A percentile compares a stretch with the other conserved stretches of the same genome.
phyloP scores from a whole-genome alignment of 2,888 invertebrate species.

The Caenorhabditis macrosperma region DNA sequence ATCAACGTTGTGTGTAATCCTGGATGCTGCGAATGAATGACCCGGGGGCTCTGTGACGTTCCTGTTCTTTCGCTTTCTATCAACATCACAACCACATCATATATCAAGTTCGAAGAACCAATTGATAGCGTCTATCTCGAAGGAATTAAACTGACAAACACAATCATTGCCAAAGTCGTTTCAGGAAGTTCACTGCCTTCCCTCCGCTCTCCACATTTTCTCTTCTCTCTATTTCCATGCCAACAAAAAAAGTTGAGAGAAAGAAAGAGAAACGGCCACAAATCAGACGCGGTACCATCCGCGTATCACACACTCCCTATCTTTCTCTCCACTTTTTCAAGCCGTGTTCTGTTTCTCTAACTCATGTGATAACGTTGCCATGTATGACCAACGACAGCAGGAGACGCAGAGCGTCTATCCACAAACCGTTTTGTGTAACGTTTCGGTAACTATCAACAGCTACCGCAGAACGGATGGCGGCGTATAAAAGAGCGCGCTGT shows the following conservation, averaged over 20 bases:
- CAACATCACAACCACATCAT: constrained; percentile 2
- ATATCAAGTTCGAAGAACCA: constrained; percentile 42
- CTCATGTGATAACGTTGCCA: constrained; percentile 53
- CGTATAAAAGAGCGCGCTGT: constrained; percentile 50
- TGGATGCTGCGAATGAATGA: background rate
- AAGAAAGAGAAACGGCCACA: constrained; percentile 47
- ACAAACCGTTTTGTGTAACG: constrained; percentile 61
- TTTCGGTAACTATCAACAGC: constrained; percentile 58
- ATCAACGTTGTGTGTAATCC: constrained; percentile 4
- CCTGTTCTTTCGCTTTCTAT: background rate
- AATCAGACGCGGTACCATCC: constrained; percentile 41
- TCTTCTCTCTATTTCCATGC: constrained; percentile 17
- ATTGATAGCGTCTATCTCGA: constrained; percentile 36
- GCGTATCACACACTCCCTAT: constrained; percentile 49
- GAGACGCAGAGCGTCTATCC: constrained; percentile 50
- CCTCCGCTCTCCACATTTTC: constrained; percentile 12
- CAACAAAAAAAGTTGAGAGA: constrained; percentile 36
- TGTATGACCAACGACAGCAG: constrained; percentile 17
- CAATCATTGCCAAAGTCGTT: constrained; percentile 45
- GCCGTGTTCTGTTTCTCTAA: constrained; percentile 51
- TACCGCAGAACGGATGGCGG: constrained; percentile 33
- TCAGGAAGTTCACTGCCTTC: constrained; percentile 51
- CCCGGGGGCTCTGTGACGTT: background rate
- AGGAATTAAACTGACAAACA: constrained; percentile 44
- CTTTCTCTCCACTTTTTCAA: constrained; percentile 38